Conservation (phyloP, 2,797 vertebrate genomes). For the Channallabes apus region DNA sequence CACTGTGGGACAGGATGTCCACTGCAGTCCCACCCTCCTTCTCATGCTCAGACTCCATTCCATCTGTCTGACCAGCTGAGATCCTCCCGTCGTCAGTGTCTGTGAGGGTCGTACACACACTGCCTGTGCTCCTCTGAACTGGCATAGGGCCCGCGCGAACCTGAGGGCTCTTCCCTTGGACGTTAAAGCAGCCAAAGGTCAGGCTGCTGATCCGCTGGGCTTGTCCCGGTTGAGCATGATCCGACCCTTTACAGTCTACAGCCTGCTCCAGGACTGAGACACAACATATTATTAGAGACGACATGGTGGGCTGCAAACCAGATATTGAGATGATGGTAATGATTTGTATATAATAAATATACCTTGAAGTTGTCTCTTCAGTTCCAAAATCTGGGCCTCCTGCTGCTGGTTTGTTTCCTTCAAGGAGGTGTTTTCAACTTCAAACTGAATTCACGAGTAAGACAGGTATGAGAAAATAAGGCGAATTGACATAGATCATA, state of each 20-base stretch:
- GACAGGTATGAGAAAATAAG: neutral
- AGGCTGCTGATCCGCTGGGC: conserved; percentile 90
- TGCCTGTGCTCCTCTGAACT: conserved; percentile 70
- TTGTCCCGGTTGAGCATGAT: conserved; percentile 71
- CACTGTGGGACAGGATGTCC: conserved; percentile 69
- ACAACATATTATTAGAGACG: conserved; percentile 2
- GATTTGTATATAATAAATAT: conserved; percentile 36
- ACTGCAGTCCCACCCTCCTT: conserved; percentile 58
- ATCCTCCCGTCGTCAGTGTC: conserved; percentile 50
- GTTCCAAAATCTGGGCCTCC: conserved; percentile 82
- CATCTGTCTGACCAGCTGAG: conserved; percentile 46
- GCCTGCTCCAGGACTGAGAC: conserved; percentile 68
- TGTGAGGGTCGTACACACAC: conserved; percentile 40
- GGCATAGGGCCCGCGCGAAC: conserved; percentile 78
- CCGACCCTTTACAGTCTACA: conserved; percentile 25
- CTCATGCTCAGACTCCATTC: conserved; percentile 71
- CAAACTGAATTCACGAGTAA: conserved; percentile 76
- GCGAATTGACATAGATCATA: neutral
- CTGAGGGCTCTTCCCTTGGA: conserved; percentile 87
- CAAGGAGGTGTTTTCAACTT: conserved; percentile 90
- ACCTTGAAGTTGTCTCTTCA: conserved; percentile 88
- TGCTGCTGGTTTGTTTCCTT: conserved; percentile 87
- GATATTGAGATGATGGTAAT: neutral
- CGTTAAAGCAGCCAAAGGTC: conserved; percentile 93
- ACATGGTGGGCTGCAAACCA: neutral